Conservation (phyloP, 2,888 invertebrate genomes). For the Oscheius myriophilus region DNA sequence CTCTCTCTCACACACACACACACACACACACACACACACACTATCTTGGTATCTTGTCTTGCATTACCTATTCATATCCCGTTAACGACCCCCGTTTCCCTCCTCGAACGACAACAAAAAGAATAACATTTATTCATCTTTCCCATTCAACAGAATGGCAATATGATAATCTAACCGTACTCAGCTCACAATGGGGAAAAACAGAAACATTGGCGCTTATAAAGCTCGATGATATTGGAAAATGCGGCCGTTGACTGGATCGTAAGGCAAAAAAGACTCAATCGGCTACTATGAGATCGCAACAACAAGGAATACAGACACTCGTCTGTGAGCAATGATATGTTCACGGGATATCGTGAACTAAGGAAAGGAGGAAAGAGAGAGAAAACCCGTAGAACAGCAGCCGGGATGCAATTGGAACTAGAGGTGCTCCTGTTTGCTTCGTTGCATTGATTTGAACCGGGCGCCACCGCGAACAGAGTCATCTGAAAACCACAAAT, state of each 20-base stretch:
- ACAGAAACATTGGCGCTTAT: background rate
- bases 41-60: no score
- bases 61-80: no score
- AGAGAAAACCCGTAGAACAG: slow-evolving; percentile 17
- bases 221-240: slow-evolving; percentile 19
- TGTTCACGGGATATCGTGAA: background rate
- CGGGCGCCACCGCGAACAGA: slow-evolving; percentile 10
- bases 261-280: background rate
- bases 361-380: slow-evolving; percentile 9
- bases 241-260: slow-evolving; percentile 5
- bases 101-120: no score
- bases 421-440: slow-evolving; percentile 29
- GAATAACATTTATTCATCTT: background rate
- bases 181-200: slow-evolving; percentile 12
- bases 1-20: no score
- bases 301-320: background rate
- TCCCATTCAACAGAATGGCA: slow-evolving; percentile 8
- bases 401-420: slow-evolving; percentile 17
- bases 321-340: background rate
- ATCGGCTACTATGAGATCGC: slow-evolving; percentile 3
- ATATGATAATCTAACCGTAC: slow-evolving; percentile 27
- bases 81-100: no score
- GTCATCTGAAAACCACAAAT: slow-evolving; percentile 10
- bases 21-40: no score
- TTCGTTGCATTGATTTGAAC: slow-evolving; percentile 26